Evolutionary conservation across 2,113 vertebrate species (phyloP), one percentile per base, ranked within the genome.

Genomic region (Puma concolor): DNA sequence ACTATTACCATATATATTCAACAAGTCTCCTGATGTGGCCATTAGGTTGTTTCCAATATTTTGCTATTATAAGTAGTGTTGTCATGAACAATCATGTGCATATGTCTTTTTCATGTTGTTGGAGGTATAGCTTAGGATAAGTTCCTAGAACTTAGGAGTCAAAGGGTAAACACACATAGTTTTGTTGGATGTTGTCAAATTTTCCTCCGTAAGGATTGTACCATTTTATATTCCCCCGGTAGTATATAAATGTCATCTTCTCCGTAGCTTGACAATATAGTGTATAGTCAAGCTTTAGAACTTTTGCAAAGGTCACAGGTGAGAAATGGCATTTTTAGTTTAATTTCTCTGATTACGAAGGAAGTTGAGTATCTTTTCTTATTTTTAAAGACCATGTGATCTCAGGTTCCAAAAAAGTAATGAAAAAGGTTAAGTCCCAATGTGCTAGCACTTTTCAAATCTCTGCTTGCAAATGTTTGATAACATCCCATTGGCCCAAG

Each of bases 341-440:
- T 91, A 67, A 91, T 76, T 92, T 92, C 16, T 96, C 9, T 67
- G 15, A 41, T 94, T 36, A 74, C 25, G 76, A 83, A 76, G 44
- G 19, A 63, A 77, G 38, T n/a, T 95, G 41, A 48, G 41, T 31
- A 57, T 64, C 2, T 64, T 92, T 85, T 79, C 4, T 10, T 60
- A 79, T 69, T 48, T 91, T 77, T 77, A 33, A 63, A 44, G 36
- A 67, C 57, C 54, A 23, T 21, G 14, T 57, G 16, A 33, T 91
- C 81, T 88, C 38, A 69, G 38, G 1, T 85, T 67, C 41, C 60
- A 77, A 77, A 67, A 44, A 85, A 71, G 33, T 91, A 63, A 71
- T 29, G 38, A 27, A 44, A 84, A 76, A 44, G 69, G 52, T 2
- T 76, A 89, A 63, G 54, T 48, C 74, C 71, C 71, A 48, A 27